Base-by-base conservation (phyloP, 2,888 invertebrate species). In the Amphipyra berbera region DNA sequence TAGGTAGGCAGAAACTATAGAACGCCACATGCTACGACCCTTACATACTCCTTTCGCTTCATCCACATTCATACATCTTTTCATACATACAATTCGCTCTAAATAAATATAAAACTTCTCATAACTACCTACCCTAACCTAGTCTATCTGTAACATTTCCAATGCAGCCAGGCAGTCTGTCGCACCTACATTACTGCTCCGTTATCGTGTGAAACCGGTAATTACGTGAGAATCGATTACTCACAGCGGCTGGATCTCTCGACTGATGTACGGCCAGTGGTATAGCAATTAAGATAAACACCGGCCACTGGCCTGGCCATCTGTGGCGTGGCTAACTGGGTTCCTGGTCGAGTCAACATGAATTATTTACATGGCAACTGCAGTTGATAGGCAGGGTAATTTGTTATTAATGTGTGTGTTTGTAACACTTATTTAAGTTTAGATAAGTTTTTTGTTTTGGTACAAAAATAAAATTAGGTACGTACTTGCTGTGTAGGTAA, bases 171-270 rank as follows among this genome's bases (percentile, higher is more conserved):
- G 68, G 85, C 87, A 81, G 89, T 88, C 87, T 88, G 82, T 79
- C 56, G 68, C 67, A 61, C 72, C 65, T 64, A 65, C 52, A 63
- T 74, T 76, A 68, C 58, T 61, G 68, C 63, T 40, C 81, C 70
- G 69, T 61, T 73, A 78, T 62, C 57, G 68, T 78, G 67, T 42
- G 54, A 71, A 77, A 79, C 78, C 65, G 70, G 80, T 82, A 82
- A 84, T 86, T 84, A 83, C 79, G 68, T 68, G 73, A 74, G 85
- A 84, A 84, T 88, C 84, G 82, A 88, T 89, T 86, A 85, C 81
- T 74, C 69, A 55, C 67, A 60, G 63, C 61, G 68, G 73, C 71
- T 71, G 68, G 75, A 76, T 75, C 74, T 81, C 75, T 73, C 73
- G 57, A 62, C 55, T 73, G 82, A 80, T 78, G 61, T 66, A 75